Evolutionary conservation across 2,113 vertebrate species (phyloP).

Genomic region (Ovis canadensis): DNA sequence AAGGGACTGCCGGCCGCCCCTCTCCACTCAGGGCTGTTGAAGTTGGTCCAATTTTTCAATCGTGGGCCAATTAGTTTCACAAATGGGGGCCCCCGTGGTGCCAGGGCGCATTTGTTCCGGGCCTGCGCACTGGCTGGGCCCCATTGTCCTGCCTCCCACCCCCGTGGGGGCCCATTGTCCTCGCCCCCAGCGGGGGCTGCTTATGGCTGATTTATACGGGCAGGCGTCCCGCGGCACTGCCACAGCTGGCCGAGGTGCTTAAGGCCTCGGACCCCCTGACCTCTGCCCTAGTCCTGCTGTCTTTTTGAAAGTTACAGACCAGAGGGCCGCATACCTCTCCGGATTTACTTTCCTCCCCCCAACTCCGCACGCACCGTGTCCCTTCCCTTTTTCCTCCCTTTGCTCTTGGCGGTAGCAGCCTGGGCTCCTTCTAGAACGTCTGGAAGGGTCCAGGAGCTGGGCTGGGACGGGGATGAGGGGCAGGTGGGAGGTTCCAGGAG

Average conservation of each 20-base stretch:
- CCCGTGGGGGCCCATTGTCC: conserved; percentile 81
- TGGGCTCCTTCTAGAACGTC: neutral
- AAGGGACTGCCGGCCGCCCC: neutral
- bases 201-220: conserved; percentile 79
- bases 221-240: conserved; percentile 74
- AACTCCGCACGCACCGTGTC: neutral
- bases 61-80: conserved; percentile 86
- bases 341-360: conserved; percentile 78
- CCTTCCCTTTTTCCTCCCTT: neutral
- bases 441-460: neutral
- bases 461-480: neutral
- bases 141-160: conserved; percentile 81
- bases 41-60: conserved; percentile 70
- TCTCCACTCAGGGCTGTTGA: conserved; percentile 39
- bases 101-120: conserved; percentile 84
- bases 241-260: conserved; percentile 82
- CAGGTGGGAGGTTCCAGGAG: neutral
- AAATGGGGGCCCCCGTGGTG: conserved; percentile 83
- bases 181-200: conserved; percentile 77
- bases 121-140: conserved; percentile 77
- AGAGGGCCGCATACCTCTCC: conserved; percentile 81
- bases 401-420: neutral
- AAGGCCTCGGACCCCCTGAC: conserved; percentile 82
- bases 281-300: conserved; percentile 85
- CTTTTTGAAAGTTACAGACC: conserved; percentile 82